Evolutionary conservation across 2,797 vertebrate genomes (phyloP), one percentile per base, ranked within the genome.

Genomic region (Onychomys torridus): DNA sequence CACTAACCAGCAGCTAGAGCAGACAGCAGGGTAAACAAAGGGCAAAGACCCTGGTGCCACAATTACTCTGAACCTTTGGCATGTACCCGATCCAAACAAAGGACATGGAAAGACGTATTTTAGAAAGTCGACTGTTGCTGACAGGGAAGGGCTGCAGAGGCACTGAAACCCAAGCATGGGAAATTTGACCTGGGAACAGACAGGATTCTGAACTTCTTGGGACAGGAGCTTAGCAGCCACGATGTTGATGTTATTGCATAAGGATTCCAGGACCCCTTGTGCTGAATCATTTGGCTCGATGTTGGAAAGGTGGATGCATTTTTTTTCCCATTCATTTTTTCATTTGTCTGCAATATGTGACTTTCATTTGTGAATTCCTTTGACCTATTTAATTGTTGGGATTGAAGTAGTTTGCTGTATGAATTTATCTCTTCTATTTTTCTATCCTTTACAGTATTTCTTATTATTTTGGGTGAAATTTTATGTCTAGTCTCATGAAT

Each of bases 281-380:
- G 96, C 13, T 86, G 78, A 96, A 96, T 91, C 67, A 6, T 11
- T 96, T 97, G 94, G 29, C 43, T 97, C 61, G 95, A 61, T 91
- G 40, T 79, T 97, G 91, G n/a, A 27, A 25, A 10, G 34, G 21
- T 27, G 67, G 97, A 23, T 97, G 93, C 89, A 90, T 97, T 97
- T 98, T n/a, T n/a, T n/a, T 93, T 97, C 59, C 84, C 95, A 83
- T 97, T 97, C 0, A 92, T 91, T 98, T 97, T 97, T 71, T 97
- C 95, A 88, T 52, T 97, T 97, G 75, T 59, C 96, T 94, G 87
- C 17, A 23, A 27, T 97, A 69, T 97, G 95, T 97, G 71, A 57
- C 84, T 98, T 96, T 96, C 78, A 95, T 97, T 93, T 97, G 97
- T 90, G 5, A 7, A 93, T 71, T 96, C 92, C 0, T 34, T 96